Evolutionary conservation across 1,140 invertebrate species (phyloP).

Genomic region (Berghia stephanieae): DNA sequence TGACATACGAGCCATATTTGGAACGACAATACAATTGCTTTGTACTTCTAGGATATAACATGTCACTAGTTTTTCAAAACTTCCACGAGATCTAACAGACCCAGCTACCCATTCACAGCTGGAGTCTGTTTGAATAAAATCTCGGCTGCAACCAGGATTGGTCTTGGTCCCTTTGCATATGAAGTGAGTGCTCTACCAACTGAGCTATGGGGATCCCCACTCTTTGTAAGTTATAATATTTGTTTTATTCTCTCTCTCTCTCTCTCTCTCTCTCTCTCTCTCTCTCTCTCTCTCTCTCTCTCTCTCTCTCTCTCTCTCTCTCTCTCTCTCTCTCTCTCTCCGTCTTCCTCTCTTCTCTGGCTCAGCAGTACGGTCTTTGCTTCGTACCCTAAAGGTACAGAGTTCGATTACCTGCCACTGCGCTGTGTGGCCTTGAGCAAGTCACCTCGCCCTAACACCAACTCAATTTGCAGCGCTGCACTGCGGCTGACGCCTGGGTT

Average conservation of each 20-base stretch:
- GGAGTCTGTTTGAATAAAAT: background rate
- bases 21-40: too few relatives aligned
- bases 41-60: too few relatives aligned
- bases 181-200: too few relatives aligned
- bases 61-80: background rate
- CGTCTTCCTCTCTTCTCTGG: conserved; percentile 16
- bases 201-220: too few relatives aligned
- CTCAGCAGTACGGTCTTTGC: background rate
- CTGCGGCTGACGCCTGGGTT: too few relatives aligned
- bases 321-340: conserved; percentile 15
- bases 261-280: background rate
- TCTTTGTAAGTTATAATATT: background rate
- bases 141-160: too few relatives aligned
- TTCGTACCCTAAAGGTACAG: background rate
- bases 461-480: too few relatives aligned
- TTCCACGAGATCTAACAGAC: background rate
- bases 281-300: background rate
- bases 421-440: too few relatives aligned
- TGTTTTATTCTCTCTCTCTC: background rate
- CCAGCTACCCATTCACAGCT: background rate
- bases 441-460: too few relatives aligned
- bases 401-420: conserved; percentile 1
- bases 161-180: background rate
- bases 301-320: conserved; percentile 15
- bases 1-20: too few relatives aligned